These are phyloP conservation scores for Alsophila aescularia DNA, from an alignment of 2,888 invertebrate genomes.

Conservation along the genomic window DNA sequence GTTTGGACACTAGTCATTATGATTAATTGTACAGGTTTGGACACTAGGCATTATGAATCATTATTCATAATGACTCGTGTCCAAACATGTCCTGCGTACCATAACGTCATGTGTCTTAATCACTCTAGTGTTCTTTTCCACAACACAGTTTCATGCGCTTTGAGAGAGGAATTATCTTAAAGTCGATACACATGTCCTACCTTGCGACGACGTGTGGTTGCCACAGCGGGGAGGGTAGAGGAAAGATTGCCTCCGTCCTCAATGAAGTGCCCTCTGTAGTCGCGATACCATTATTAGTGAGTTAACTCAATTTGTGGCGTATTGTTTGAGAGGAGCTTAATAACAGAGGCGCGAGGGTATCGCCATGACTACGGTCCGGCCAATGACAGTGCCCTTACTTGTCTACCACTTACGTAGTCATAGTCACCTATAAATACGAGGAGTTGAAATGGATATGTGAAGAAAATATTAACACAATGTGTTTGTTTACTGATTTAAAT, in stretches of 20 bases:
- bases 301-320: constrained; percentile 84
- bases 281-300: constrained; percentile 82
- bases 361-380: constrained; percentile 74
- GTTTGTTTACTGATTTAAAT: too few species aligned
- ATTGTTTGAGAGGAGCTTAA: constrained; percentile 83
- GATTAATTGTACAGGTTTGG: too few species aligned
- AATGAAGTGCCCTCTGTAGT: constrained; percentile 70
- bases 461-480: too few species aligned
- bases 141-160: too few species aligned
- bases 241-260: constrained; percentile 72
- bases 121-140: too few species aligned
- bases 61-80: too few species aligned
- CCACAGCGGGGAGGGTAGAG: constrained; percentile 53
- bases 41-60: too few species aligned
- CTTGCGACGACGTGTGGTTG: constrained; percentile 13
- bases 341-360: constrained; percentile 77
- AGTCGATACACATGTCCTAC: not conserved
- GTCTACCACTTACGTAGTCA: constrained; percentile 15
- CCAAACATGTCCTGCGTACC: too few species aligned
- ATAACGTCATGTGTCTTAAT: too few species aligned
- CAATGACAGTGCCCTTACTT: constrained; percentile 38
- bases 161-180: not conserved
- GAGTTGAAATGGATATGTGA: too few species aligned
- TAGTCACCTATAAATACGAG: not conserved
- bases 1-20: too few species aligned